phyloP scores from a whole-genome alignment of 2,888 invertebrate species.

The Suillia variegata region DNA sequence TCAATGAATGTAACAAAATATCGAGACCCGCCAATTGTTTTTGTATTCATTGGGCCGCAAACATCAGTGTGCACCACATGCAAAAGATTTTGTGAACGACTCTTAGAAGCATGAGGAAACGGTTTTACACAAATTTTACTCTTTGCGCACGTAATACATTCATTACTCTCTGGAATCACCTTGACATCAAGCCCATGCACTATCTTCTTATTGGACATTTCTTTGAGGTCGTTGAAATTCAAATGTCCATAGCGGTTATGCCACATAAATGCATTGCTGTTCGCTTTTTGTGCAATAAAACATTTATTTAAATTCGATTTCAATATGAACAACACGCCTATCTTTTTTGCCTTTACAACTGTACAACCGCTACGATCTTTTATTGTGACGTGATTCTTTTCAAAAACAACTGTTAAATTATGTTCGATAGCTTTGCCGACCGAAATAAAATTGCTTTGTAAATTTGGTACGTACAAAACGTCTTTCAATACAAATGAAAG shows the following conservation, averaged over 20 bases:
- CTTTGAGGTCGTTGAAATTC: neutral
- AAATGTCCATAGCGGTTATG: neutral
- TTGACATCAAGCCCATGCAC: neutral
- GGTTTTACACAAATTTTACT: constrained; percentile 13
- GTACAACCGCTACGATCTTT: too few species aligned
- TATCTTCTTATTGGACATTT: neutral
- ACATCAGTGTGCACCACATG: constrained; percentile 16
- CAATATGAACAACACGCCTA: constrained; percentile 1
- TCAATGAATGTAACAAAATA: constrained; percentile 22
- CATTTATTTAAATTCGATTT: neutral
- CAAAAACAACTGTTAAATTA: too few species aligned
- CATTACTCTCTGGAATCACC: neutral
- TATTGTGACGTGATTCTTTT: too few species aligned
- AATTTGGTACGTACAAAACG: too few species aligned
- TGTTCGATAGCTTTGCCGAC: too few species aligned
- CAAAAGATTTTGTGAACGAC: neutral
- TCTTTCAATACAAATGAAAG: too few species aligned
- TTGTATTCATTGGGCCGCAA: constrained; percentile 9
- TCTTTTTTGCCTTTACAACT: constrained; percentile 1
- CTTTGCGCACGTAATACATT: constrained; percentile 14
- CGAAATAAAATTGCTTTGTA: too few species aligned
- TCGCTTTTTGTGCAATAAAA: neutral
- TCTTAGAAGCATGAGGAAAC: constrained; percentile 5
- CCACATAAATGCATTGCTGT: neutral
- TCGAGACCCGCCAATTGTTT: constrained; percentile 9